Evolutionary conservation across 2,113 vertebrate species (phyloP).

Genomic region (Nesogale talazaci): DNA sequence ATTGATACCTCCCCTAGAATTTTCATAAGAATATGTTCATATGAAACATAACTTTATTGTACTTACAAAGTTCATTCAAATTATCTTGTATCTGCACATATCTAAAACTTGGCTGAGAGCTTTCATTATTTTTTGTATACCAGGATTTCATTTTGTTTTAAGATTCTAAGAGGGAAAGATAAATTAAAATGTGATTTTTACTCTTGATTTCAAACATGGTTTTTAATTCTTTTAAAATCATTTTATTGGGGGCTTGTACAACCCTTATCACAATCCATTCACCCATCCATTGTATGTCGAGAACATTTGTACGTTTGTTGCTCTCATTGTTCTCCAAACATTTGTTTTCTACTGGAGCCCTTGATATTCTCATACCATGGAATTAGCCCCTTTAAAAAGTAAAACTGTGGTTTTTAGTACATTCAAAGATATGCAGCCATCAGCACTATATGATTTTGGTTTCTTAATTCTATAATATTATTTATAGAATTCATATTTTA

Average conservation of each 20-base stretch:
- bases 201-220: not conserved
- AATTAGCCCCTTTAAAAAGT: not conserved
- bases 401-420: not conserved
- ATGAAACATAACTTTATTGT: constrained; percentile 16
- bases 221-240: not conserved
- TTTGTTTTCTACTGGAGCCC: no score
- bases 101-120: not conserved
- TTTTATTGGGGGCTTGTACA: constrained; percentile 3
- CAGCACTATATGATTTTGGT: constrained; percentile 12
- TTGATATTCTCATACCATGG: constrained; percentile 26
- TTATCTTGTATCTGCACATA: not conserved
- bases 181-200: not conserved
- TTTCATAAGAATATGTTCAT: constrained; percentile 17
- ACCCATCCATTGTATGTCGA: no score
- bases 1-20: constrained; percentile 29
- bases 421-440: not conserved
- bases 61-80: constrained; percentile 19
- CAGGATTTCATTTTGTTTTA: not conserved
- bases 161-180: not conserved
- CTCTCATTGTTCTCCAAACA: no score
- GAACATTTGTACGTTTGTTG: no score
- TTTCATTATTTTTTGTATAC: constrained; percentile 12
- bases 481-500: constrained; percentile 37
- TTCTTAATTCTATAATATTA: constrained; percentile 26
- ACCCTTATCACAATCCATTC: no score